Evolutionary conservation across 2,113 vertebrate species (phyloP), one percentile per base, ranked within the genome.

Genomic region (Sinocyclocheilus anophthalmus): DNA sequence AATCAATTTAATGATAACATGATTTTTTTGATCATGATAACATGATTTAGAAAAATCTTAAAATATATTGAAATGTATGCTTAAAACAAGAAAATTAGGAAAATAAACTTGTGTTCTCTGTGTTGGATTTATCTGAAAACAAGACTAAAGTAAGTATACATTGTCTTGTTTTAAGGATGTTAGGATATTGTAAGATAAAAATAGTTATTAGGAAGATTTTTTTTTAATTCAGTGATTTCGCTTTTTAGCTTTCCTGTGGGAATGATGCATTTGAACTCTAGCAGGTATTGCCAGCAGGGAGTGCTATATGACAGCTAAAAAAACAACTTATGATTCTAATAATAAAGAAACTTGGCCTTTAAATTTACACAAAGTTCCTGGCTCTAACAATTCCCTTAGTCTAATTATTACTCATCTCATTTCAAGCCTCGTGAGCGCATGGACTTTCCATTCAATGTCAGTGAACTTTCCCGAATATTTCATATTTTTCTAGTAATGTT

Each of bases 201-300:
- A 3, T n/a, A 61, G 22, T 39, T 4, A 37, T 37, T 39, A 39
- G 7, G 6, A 7, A 6, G 39, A 39, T 6, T 39, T 37, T 5
- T 5, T 37, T 45, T 2, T 11, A 45, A 10, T 45, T 48, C 45
- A 48, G 11, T 70, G 30, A 37, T 70, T 55, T 11, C 30, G 6
- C 1, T 0, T 3, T 30, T 37, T 57, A 13, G 16, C 3, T 30
- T 57, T 55, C 5, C 20, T 20, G 76, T n/a, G 20, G 48, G 2
- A 18, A 3, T 48, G 45, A 45, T 45, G 10, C 2, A 10, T 11
- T 42, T 45, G 42, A 45, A 10, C 8, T 83, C 20, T 18, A 45
- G 16, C n/a, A 65, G 7, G 4, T n/a, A 53, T n/a, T 13, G 10
- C 79, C 88, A 85, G 73, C 73, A 89, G 86, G 65, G 61, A 80